These are phyloP conservation scores for Lepidonotus clava DNA, from an alignment of 2,888 invertebrate species.

Conservation along the genomic window DNA sequence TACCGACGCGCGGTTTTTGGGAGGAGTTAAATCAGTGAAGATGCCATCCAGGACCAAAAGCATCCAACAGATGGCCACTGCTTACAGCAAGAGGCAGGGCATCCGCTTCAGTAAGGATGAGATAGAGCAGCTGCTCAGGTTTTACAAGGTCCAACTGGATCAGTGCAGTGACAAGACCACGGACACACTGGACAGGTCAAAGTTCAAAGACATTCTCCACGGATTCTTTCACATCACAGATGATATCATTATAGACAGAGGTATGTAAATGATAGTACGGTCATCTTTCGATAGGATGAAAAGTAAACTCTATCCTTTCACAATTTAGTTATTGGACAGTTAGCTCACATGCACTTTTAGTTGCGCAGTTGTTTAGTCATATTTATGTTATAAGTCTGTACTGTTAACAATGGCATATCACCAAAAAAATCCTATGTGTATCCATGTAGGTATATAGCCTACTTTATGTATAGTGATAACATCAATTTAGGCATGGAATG, in stretches of 20 bases:
- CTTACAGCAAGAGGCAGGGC: background rate
- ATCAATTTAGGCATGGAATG: too few species aligned
- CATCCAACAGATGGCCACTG: background rate
- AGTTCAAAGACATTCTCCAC: slow-evolving; percentile 77
- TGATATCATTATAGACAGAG: slow-evolving; percentile 3
- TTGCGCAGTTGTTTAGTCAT: too few species aligned
- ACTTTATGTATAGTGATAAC: too few species aligned
- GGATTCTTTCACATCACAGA: slow-evolving; percentile 88
- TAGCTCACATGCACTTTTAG: too few species aligned
- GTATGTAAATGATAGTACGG: background rate
- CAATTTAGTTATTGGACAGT: too few species aligned
- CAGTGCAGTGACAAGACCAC: background rate
- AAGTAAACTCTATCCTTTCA: background rate
- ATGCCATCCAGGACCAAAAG: background rate
- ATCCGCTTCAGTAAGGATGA: background rate
- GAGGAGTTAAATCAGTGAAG: too few species aligned
- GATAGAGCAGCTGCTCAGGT: background rate
- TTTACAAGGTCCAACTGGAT: background rate
- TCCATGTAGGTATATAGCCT: background rate
- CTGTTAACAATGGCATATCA: too few species aligned
- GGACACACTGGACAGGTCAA: slow-evolving; percentile 69
- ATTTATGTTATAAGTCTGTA: too few species aligned
- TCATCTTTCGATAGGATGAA: background rate
- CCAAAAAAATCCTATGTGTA: background rate
- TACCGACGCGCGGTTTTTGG: too few species aligned